These are phyloP conservation scores for Endotricha flammealis DNA, from an alignment of 2,888 invertebrate species.

Conservation along the genomic window DNA sequence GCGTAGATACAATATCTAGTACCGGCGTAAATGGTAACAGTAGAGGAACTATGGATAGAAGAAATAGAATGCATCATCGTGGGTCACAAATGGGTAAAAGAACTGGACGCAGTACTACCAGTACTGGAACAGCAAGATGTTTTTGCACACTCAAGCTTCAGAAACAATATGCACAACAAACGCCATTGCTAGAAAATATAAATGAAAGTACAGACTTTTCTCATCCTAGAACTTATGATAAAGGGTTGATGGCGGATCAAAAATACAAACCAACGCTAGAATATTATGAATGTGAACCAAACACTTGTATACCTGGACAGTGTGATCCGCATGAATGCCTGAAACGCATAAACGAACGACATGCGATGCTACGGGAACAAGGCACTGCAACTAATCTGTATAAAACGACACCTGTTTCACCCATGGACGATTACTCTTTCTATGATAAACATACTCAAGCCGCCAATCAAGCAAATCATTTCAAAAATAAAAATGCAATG, in stretches of 20 bases:
- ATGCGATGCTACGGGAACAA: constrained; percentile 12
- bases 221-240: neutral
- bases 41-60: too few species aligned
- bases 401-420: too few species aligned
- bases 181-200: constrained; percentile 8
- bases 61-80: constrained; percentile 8
- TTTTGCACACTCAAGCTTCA: constrained; percentile 37
- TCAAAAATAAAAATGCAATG: too few species aligned
- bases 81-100: constrained; percentile 15
- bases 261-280: constrained; percentile 5
- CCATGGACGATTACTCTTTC: too few species aligned
- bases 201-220: constrained; percentile 5
- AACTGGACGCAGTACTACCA: constrained; percentile 11
- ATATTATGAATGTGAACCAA: constrained; percentile 30
- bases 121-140: constrained; percentile 24
- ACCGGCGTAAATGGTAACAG: too few species aligned
- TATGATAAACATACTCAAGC: too few species aligned
- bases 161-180: constrained; percentile 15
- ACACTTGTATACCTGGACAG: constrained; percentile 21
- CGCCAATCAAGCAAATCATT: too few species aligned
- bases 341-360: constrained; percentile 20
- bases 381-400: constrained; percentile 11
- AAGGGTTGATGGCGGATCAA: constrained; percentile 9
- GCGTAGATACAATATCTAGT: too few species aligned
- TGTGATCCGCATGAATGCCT: constrained; percentile 26